Conservation (phyloP, 1,140 invertebrate species). For the Hyposmocoma kahamanoa region DNA sequence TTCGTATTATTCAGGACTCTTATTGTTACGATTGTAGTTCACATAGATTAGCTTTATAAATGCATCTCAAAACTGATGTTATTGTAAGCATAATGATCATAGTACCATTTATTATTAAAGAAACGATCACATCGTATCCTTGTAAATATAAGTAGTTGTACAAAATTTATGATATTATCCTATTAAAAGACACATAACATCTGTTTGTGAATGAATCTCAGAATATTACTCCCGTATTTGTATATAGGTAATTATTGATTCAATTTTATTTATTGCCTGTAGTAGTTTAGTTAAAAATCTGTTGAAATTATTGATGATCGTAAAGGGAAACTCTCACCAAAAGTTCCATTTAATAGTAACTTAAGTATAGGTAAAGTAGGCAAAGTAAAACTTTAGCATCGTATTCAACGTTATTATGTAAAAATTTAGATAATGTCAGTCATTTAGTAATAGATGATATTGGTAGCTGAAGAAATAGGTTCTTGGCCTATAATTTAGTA, state of each 20-base stretch:
- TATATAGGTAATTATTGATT: slow-evolving; percentile 42
- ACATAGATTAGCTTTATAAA: not conserved
- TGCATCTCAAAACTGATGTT: not conserved
- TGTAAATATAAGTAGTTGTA: slow-evolving; percentile 21
- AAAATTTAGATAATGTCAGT: slow-evolving; percentile 33
- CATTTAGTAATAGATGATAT: slow-evolving; percentile 45
- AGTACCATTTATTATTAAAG: slow-evolving; percentile 4
- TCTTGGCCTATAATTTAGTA: no score
- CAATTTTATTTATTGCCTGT: slow-evolving; percentile 56
- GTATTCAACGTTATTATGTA: slow-evolving; percentile 41
- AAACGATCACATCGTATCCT: slow-evolving; percentile 19
- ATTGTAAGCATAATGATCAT: not conserved
- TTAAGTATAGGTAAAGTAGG: slow-evolving; percentile 18
- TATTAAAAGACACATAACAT: slow-evolving; percentile 33
- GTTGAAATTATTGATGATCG: slow-evolving; percentile 20
- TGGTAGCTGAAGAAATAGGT: slow-evolving; percentile 13
- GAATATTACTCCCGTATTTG: slow-evolving; percentile 33
- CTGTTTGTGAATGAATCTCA: slow-evolving; percentile 52
- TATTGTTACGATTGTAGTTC: not conserved
- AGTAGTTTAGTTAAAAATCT: slow-evolving; percentile 26
- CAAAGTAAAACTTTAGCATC: slow-evolving; percentile 23
- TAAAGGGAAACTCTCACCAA: slow-evolving; percentile 35
- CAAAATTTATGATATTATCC: slow-evolving; percentile 12
- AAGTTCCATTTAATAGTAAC: slow-evolving; percentile 34
- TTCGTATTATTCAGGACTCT: slow-evolving; percentile 32